phyloP scores from a whole-genome alignment of 2,888 invertebrate species.

The Epicampocera succincta region DNA sequence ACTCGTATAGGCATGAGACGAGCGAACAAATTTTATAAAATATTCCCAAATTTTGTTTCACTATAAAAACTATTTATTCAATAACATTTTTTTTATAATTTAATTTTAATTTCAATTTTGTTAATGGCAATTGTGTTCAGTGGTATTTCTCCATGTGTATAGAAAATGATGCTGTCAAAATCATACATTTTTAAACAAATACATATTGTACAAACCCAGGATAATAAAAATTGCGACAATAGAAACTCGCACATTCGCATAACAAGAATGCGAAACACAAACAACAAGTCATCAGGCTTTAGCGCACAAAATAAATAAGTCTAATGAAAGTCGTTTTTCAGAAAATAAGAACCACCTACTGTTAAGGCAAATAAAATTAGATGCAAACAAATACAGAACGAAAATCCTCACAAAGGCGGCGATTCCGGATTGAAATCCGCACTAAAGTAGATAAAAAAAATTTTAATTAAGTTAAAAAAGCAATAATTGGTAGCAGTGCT shows the following conservation, averaged over 20 bases:
- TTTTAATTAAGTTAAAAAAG: too few species aligned
- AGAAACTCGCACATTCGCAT: background rate
- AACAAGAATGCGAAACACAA: background rate
- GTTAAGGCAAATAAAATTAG: constrained; percentile 33
- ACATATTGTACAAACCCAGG: too few species aligned
- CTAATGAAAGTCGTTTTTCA: constrained; percentile 11
- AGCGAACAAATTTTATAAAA: too few species aligned
- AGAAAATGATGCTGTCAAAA: constrained; percentile 42
- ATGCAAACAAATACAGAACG: constrained; percentile 23
- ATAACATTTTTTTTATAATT: too few species aligned
- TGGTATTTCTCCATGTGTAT: background rate
- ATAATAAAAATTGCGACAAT: background rate
- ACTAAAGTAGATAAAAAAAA: background rate
- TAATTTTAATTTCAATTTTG: too few species aligned
- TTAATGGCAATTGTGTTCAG: too few species aligned
- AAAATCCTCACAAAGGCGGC: constrained; percentile 24
- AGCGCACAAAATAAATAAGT: constrained; percentile 29
- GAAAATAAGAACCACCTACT: constrained; percentile 42
- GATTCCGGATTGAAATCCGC: constrained; percentile 21
- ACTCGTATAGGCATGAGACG: too few species aligned
- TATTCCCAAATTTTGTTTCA: too few species aligned
- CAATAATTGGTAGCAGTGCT: too few species aligned
- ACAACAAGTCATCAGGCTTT: constrained; percentile 24
- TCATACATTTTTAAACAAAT: constrained; percentile 42
- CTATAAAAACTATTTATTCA: too few species aligned